phyloP scores from a whole-genome alignment of 2,113 vertebrate species.

The Tinamus guttatus region DNA sequence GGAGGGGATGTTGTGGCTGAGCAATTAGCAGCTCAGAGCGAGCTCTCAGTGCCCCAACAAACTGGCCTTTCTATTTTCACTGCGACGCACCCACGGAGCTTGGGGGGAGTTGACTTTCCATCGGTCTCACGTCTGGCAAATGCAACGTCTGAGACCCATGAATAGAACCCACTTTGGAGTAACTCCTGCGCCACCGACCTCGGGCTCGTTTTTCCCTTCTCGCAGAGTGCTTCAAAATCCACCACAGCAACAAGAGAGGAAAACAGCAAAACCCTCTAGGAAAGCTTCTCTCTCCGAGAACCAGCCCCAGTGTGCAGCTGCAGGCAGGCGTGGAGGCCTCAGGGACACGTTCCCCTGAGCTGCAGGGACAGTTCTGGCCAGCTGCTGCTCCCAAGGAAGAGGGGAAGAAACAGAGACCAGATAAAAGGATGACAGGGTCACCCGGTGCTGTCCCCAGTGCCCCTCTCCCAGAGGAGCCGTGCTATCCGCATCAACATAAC shows the following conservation, averaged over 20 bases:
- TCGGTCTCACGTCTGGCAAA: neutral
- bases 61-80: neutral
- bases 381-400: neutral
- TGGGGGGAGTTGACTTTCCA: fast-evolving
- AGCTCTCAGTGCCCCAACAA: neutral
- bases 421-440: neutral
- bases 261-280: neutral
- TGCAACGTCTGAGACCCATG: neutral
- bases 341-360: neutral
- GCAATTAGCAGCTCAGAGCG: neutral
- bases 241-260: neutral
- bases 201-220: neutral
- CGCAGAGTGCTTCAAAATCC: neutral
- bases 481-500: neutral
- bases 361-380: neutral
- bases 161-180: neutral
- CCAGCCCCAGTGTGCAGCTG: neutral
- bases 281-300: neutral
- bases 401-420: neutral
- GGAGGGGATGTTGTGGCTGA: neutral
- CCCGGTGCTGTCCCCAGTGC: neutral
- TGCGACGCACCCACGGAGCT: neutral
- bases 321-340: neutral
- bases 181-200: neutral
- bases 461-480: neutral